These are phyloP conservation scores for Microctenopoma stevenorrisi DNA, from an alignment of 2,797 vertebrate genomes.

Conservation along the genomic window DNA sequence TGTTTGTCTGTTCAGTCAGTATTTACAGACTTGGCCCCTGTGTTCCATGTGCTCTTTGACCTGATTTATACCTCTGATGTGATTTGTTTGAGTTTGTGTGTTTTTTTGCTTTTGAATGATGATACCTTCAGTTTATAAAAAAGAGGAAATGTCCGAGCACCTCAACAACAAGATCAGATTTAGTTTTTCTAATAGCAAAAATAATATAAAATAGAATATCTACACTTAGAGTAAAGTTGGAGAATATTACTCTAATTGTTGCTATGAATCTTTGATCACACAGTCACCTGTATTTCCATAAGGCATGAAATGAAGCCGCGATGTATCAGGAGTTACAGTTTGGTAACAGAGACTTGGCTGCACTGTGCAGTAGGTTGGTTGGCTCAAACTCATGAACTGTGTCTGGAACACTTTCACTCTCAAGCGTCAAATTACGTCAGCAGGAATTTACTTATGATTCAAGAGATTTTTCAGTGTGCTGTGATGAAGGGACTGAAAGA, in stretches of 20 bases:
- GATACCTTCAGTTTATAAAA: not conserved
- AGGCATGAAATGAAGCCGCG: not conserved
- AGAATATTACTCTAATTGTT: too few species aligned
- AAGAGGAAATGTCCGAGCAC: not conserved
- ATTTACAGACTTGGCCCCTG: slow-evolving; percentile 17
- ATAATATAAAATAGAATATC: too few species aligned
- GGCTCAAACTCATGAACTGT: not conserved
- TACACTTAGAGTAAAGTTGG: not conserved
- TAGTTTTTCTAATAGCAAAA: not conserved
- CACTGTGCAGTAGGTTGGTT: not conserved
- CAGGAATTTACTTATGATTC: not conserved
- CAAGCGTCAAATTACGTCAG: not conserved
- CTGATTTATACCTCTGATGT: slow-evolving; percentile 6
- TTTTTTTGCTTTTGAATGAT: slow-evolving; percentile 1
- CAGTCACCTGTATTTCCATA: not conserved
- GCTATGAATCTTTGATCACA: not conserved
- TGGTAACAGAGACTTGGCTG: not conserved
- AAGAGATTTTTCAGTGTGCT: not conserved
- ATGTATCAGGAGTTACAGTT: not conserved
- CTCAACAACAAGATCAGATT: not conserved
- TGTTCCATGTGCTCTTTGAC: slow-evolving; percentile 21
- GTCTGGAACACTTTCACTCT: not conserved
- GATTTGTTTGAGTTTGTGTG: not conserved
- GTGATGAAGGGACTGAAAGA: not conserved
- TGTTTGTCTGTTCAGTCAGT: slow-evolving; percentile 43